Percentiles rank a stretch among this genome's conserved stretches.
Evolutionary conservation across 2,888 invertebrate genomes (phyloP).

Genomic region (Lomographa bimaculata): DNA sequence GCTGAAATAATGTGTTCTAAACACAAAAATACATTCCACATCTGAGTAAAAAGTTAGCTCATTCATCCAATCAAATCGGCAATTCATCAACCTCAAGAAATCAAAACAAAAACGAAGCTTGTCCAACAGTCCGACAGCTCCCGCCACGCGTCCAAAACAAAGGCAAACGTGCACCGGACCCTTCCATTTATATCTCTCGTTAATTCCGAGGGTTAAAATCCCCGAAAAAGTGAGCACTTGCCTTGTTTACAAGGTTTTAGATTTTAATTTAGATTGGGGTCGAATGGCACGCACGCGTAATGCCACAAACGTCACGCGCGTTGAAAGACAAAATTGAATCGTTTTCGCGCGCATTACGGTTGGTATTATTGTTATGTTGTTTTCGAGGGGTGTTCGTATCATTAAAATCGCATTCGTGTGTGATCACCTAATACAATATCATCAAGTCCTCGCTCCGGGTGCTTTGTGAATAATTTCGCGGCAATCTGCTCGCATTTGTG

Average conservation of each 20-base stretch:
- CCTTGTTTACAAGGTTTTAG: conserved; percentile 85
- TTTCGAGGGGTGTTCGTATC: conserved; percentile 60
- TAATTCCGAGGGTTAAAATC: conserved; percentile 83
- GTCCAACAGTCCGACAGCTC: conserved; percentile 57
- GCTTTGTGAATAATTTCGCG: conserved; percentile 82
- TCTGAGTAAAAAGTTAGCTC: no score
- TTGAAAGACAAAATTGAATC: conserved; percentile 45
- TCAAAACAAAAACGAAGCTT: conserved; percentile 46
- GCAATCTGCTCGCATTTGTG: conserved; percentile 79
- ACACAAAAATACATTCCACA: no score
- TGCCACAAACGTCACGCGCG: conserved; percentile 53
- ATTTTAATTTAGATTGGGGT: conserved; percentile 85
- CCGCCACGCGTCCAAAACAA: conserved; percentile 33
- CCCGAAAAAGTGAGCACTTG: conserved; percentile 85
- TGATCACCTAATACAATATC: conserved; percentile 85
- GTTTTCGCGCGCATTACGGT: conserved; percentile 46
- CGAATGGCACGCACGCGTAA: conserved; percentile 46
- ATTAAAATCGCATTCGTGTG: conserved; percentile 84
- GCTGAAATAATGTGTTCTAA: no score
- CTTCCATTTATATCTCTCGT: conserved; percentile 73
- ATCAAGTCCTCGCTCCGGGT: conserved; percentile 75
- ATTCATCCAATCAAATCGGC: conserved; percentile 12
- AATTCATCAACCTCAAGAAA: conserved; percentile 26
- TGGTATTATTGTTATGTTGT: conserved; percentile 26
- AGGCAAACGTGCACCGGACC: conserved; percentile 42